phyloP scores from a whole-genome alignment of 2,797 vertebrate genomes.

The Acipenser transmontanus region DNA sequence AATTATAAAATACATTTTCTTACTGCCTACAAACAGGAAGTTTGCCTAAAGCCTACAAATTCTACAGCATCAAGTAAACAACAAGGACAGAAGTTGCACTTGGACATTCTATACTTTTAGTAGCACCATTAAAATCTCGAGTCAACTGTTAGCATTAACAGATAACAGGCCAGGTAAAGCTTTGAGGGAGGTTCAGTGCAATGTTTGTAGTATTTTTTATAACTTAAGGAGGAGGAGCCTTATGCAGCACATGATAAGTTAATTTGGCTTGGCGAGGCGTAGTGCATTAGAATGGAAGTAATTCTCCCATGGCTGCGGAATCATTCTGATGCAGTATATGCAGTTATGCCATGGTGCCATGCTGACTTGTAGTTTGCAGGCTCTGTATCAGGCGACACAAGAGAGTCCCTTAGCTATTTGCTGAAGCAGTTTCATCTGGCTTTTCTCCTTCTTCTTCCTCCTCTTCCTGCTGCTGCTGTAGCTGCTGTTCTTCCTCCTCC shows the following conservation, averaged over 20 bases:
- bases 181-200: constrained; percentile 64
- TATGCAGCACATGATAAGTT: constrained; percentile 58
- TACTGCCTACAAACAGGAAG: constrained; percentile 56
- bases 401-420: constrained; percentile 64
- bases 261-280: constrained; percentile 60
- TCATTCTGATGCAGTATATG: constrained; percentile 45
- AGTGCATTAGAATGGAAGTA: constrained; percentile 39
- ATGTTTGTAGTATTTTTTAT: constrained; percentile 53
- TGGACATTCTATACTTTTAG: constrained; percentile 63
- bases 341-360: constrained; percentile 45
- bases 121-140: constrained; percentile 76
- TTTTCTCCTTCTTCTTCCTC: constrained; percentile 1
- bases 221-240: constrained; percentile 33
- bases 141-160: constrained; percentile 53
- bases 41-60: constrained; percentile 59
- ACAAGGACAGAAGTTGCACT: constrained; percentile 37
- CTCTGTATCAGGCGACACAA: constrained; percentile 33
- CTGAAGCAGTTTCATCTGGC: constrained; percentile 6
- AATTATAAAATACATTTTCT: constrained; percentile 43
- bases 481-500: constrained; percentile 68
- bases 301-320: constrained; percentile 44
- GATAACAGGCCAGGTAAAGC: constrained; percentile 62
- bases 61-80: constrained; percentile 59
- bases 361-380: constrained; percentile 44
- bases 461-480: constrained; percentile 22